A percentile compares a stretch with the other conserved stretches of the same genome.
phyloP scores from a whole-genome alignment of 2,797 vertebrate species.

The Ctenosaura bakeri region DNA sequence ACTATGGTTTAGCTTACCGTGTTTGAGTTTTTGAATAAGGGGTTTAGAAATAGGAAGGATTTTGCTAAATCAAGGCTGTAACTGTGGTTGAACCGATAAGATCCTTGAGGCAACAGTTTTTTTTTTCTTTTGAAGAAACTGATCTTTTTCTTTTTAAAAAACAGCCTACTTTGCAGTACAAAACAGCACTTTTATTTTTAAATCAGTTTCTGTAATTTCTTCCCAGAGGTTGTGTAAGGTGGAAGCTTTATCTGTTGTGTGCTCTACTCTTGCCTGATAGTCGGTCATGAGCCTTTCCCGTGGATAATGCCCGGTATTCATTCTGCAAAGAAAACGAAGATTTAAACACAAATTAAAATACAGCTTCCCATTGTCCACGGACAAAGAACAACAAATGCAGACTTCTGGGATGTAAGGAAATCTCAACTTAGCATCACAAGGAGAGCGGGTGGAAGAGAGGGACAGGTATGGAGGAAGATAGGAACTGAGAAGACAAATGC shows the following conservation, averaged over 20 bases:
- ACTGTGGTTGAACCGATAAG: slow-evolving; percentile 51
- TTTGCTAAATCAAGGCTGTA: slow-evolving; percentile 60
- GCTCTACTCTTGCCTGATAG: slow-evolving; percentile 27
- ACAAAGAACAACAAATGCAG: slow-evolving; percentile 27
- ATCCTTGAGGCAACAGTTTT: slow-evolving; percentile 55
- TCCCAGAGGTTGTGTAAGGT: slow-evolving; percentile 41
- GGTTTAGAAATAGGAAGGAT: slow-evolving; percentile 53
- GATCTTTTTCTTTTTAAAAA: slow-evolving; percentile 33
- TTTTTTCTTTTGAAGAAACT: slow-evolving; percentile 43
- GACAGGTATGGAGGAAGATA: no score
- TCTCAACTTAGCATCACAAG: not conserved
- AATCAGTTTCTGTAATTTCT: slow-evolving; percentile 53
- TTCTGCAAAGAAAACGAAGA: slow-evolving; percentile 14
- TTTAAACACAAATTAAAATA: slow-evolving; percentile 49
- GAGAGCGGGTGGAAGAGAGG: not conserved
- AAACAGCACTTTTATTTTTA: slow-evolving; percentile 50
- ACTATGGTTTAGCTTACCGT: slow-evolving; percentile 37
- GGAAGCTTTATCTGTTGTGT: slow-evolving; percentile 20
- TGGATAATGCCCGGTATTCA: slow-evolving; percentile 35
- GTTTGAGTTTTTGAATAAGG: slow-evolving; percentile 46
- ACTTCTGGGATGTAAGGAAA: slow-evolving; percentile 8
- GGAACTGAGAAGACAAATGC: not conserved
- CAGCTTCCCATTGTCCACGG: slow-evolving; percentile 47
- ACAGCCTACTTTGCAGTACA: slow-evolving; percentile 44
- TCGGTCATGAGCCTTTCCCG: slow-evolving; percentile 14